Evolutionary conservation across 2,113 vertebrate genomes (phyloP).

Genomic region (Terrapene triunguis): DNA sequence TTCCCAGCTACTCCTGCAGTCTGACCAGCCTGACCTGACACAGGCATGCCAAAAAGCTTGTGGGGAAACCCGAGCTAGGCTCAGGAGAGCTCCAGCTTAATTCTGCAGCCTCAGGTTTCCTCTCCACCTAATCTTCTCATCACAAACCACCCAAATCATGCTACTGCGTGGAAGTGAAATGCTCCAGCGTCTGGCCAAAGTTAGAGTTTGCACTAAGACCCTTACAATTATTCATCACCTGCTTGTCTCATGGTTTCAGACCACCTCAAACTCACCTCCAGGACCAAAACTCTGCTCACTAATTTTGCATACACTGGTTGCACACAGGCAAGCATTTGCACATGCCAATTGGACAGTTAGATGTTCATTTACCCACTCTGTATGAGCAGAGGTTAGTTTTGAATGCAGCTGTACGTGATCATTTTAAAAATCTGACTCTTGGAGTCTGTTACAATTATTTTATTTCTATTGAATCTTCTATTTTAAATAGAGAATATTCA

Average conservation of each 20-base stretch:
- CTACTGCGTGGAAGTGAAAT: not conserved
- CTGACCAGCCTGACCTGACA: not conserved
- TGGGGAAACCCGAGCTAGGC: not conserved
- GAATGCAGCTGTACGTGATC: not conserved
- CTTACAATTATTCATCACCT: not conserved
- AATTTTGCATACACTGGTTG: not conserved
- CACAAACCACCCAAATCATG: not conserved
- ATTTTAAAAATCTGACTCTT: not conserved
- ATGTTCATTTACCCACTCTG: not conserved
- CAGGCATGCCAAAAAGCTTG: not conserved
- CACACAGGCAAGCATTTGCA: not conserved
- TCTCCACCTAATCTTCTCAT: not conserved
- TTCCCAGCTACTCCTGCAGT: not conserved
- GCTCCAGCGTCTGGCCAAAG: not conserved
- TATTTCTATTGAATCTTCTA: not conserved
- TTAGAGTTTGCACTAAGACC: not conserved
- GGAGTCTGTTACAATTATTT: not conserved
- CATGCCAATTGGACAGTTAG: not conserved
- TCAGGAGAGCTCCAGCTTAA: not conserved
- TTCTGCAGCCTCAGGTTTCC: not conserved
- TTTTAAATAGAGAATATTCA: not conserved
- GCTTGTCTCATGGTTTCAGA: not conserved
- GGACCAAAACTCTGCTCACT: not conserved
- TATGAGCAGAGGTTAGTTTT: not conserved
- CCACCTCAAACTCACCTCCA: not conserved